Percentiles rank a stretch among this genome's conserved stretches.
phyloP scores from a whole-genome alignment of 92 coral and sea anemone species.

The Bergia sp. region DNA sequence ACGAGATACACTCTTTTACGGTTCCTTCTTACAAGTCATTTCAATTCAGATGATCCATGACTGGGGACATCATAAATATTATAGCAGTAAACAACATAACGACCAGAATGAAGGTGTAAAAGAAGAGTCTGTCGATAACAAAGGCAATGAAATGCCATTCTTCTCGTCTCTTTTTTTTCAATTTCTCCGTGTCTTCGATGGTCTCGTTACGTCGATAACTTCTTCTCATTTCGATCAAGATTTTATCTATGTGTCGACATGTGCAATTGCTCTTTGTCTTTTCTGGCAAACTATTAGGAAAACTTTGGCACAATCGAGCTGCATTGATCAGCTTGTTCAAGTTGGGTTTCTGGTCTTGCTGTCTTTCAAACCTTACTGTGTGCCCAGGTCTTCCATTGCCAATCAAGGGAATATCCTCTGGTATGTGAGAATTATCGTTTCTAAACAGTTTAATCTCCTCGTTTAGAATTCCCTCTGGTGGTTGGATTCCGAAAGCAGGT shows the following conservation, averaged over 20 bases:
- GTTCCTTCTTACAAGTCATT: not conserved
- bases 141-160: conserved; percentile 89
- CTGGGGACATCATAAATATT: conserved; percentile 36
- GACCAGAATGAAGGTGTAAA: conserved; percentile 71
- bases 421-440: not conserved
- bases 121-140: conserved; percentile 81
- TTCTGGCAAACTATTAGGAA: conserved; percentile 27
- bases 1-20: not conserved
- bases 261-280: conserved; percentile 36
- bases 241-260: conserved; percentile 41
- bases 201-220: conserved; percentile 18
- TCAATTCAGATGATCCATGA: not conserved
- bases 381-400: conserved; percentile 24
- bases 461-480: conserved; percentile 35
- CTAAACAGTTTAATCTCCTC: not conserved
- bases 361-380: conserved; percentile 10
- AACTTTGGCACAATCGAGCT: conserved; percentile 40
- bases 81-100: conserved; percentile 39
- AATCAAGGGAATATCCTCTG: conserved; percentile 10
- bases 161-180: conserved; percentile 32
- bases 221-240: conserved; percentile 35
- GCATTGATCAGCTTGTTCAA: conserved; percentile 30
- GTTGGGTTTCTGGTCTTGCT: not conserved
- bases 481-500: conserved; percentile 64
- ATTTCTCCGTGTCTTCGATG: conserved; percentile 3